Evolutionary conservation across 2,113 vertebrate species (phyloP), one percentile per base, ranked within the genome.

Genomic region (Hepsetus odoe): DNA sequence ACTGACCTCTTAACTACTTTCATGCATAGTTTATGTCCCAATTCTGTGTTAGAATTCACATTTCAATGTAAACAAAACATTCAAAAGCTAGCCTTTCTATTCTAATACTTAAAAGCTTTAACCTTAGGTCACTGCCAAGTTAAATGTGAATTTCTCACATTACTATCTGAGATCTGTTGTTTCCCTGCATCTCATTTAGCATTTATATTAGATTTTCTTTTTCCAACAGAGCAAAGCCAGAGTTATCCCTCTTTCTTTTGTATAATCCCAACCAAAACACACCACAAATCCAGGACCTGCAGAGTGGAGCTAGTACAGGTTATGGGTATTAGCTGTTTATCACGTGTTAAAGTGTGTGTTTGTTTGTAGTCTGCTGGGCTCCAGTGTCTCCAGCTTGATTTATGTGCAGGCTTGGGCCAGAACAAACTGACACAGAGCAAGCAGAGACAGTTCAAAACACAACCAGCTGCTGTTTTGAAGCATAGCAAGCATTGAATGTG

Each of bases 401-500:
- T 49, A 38, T 30, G 10, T 30, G 22, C 22, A 51, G 69, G 44
- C 58, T 42, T 61, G 20, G 66, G 38, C 71, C 16, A 49, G 65
- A 59, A 44, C 46, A 38, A 28, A 44, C 74, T 82, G 85, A 85
- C 83, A 85, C 74, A 82, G 66, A 76, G 53, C 28, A 64, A 40
- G 67, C 51, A 68, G 80, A 66, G 83, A 83, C 62, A 42, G 67
- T 68, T 55, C 67, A 77, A 77, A 87, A 84, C 46, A 76, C 77
- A 44, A 42, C 26, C 59, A 11, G 76, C 88, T 88, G 91, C 88
- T 90, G 88, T 88, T 83, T 22, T n/a, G 64, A 46, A 67, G 26
- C 55, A 24, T 65, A 58, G 68, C 7, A 72, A 51, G 66, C 44
- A 55, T 55, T n/a, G 46, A n/a, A 49, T 14, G 68, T 40, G 77